Conservation (phyloP, 2,888 invertebrate species). For the Drosophila kambysellisi region DNA sequence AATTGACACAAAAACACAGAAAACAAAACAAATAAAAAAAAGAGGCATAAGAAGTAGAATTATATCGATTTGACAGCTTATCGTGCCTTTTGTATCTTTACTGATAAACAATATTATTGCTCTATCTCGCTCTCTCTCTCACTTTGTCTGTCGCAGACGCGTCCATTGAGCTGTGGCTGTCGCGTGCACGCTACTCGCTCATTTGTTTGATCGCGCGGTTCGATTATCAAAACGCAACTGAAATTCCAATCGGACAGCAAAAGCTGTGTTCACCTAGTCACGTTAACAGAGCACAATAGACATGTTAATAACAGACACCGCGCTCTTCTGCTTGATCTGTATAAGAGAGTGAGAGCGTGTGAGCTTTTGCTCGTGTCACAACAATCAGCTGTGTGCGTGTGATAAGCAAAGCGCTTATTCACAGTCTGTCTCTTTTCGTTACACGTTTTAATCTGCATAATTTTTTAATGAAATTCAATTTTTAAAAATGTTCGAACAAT, state of each 20-base stretch:
- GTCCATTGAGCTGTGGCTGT: conserved; percentile 6
- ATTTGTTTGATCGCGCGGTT: conserved; percentile 49
- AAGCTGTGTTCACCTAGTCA: conserved; percentile 9
- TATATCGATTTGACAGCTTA: conserved; percentile 34
- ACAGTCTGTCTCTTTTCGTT: background rate
- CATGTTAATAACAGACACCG: conserved; percentile 41
- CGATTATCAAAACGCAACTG: conserved; percentile 60
- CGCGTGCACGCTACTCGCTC: conserved; percentile 4
- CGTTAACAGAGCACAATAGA: conserved; percentile 22
- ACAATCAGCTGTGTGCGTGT: conserved; percentile 41
- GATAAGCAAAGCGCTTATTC: conserved; percentile 35
- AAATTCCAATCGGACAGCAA: conserved; percentile 34
- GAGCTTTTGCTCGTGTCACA: conserved; percentile 29
- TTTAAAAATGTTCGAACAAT: background rate
- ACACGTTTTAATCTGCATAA: background rate
- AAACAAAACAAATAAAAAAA: conserved; percentile 29
- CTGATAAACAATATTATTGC: conserved; percentile 49
- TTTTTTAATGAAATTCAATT: too few relatives aligned
- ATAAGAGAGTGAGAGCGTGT: conserved; percentile 11
- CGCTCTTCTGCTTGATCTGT: conserved; percentile 24
- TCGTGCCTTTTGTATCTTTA: conserved; percentile 34
- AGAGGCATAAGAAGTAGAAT: background rate
- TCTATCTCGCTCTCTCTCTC: conserved; percentile 2
- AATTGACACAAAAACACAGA: conserved; percentile 40
- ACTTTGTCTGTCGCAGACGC: background rate